Base-by-base conservation (phyloP, 1,140 invertebrate genomes). In the Rhagoletis pomonella region DNA sequence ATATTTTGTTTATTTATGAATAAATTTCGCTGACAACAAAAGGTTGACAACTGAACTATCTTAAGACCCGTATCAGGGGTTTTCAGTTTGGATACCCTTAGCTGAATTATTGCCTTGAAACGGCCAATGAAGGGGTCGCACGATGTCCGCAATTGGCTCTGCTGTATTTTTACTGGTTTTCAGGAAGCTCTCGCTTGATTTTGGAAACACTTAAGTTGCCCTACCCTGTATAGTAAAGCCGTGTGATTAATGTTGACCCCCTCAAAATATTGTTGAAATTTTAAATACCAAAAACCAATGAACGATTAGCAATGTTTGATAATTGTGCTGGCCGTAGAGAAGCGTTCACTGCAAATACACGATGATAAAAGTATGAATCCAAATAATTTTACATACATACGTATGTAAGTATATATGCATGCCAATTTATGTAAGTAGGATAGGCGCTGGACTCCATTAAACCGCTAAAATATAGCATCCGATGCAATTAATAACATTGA, bases 401-500 rank as follows among this genome's bases (percentile, higher is more conserved):
- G 10, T 7, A 62, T n/a, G 60, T 14, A 7, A 29, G 29, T 4
- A 39, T 67, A 19, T 29, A 67, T 67, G 17, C 6, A 67, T 39
- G 17, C 29, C 6, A n/a, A 39, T 29, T n/a, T 67, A 67, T 67
- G 64, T 67, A 29, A 29, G 64, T 67, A 55, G 5, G 50, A 5
- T 55, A 10, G n/a, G 17, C n/a, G n/a, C n/a, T 62, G 60, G n/a
- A 62, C 60, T 17, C 60, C 60, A n/a, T 14, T 62, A 17, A 62
- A 62, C n/a, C 9, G 7, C 60, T 14, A 62, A 62, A 62, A 62
- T 62, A 14, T 7, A 17, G 12, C 60, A 62, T 62, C 60, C 73
- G 55, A 55, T 47, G 6, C 50, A 81, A 55, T 55, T 81, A 81
- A 17, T 55, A 55, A n/a, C 73, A 81, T 29, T 81, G 55, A 47